Evolutionary conservation across 2,797 vertebrate species (phyloP).

Genomic region (Momotus momota): DNA sequence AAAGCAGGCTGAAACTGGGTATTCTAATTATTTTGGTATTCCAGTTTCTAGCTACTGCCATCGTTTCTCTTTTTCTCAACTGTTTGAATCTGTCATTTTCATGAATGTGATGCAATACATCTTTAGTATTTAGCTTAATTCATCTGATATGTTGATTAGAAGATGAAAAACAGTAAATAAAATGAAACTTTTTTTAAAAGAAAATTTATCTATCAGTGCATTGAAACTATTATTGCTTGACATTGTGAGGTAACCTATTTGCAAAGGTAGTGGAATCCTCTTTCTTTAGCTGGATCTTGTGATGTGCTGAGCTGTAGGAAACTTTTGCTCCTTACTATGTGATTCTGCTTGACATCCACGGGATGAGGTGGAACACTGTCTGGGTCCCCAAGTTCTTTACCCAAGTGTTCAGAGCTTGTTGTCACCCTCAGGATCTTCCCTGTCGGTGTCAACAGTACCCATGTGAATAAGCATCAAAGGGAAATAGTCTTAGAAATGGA

Average conservation of each 20-base stretch:
- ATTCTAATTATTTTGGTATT: neutral
- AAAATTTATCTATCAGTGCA: neutral
- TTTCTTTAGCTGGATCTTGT: neutral
- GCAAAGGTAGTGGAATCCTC: neutral
- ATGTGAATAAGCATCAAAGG: neutral
- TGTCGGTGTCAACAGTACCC: fast-evolving
- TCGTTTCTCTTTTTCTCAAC: neutral
- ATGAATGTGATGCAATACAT: neutral
- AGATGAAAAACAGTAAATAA: neutral
- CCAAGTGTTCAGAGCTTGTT: neutral
- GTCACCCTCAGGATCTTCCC: neutral
- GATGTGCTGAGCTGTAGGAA: neutral
- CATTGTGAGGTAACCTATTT: neutral
- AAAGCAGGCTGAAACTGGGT: neutral
- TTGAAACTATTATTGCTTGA: neutral
- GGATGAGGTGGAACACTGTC: neutral
- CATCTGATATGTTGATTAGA: neutral
- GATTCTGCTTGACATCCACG: neutral
- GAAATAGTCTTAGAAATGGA: neutral
- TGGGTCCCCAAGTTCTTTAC: neutral
- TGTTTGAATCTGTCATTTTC: neutral
- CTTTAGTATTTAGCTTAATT: neutral
- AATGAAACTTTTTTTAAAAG: neutral
- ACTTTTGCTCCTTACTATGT: neutral
- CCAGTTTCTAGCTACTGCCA: neutral